Evolutionary conservation across 2,113 vertebrate species (phyloP).

Genomic region (Ploceus nigricollis): DNA sequence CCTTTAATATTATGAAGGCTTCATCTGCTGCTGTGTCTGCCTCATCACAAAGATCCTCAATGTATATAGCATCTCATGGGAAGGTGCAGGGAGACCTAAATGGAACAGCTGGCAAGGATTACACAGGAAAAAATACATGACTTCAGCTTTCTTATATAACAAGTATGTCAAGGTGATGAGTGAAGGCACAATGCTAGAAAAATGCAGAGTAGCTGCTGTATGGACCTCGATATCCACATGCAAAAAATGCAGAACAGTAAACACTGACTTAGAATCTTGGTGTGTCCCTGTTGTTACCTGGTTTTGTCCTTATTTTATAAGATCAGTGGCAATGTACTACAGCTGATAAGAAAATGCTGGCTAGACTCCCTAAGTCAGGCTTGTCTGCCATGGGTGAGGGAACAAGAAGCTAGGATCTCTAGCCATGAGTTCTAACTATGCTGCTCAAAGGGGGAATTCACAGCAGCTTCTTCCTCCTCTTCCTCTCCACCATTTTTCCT

Average conservation of each 20-base stretch:
- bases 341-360: not conserved
- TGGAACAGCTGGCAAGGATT: not conserved
- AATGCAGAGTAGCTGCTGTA: not conserved
- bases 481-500: not conserved
- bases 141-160: not conserved
- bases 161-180: not conserved
- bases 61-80: not conserved
- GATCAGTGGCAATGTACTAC: not conserved
- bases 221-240: accelerated
- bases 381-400: not conserved
- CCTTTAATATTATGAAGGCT: not conserved
- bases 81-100: not conserved
- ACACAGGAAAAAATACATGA: not conserved
- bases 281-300: not conserved
- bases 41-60: not conserved
- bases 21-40: not conserved
- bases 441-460: not conserved
- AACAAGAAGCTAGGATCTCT: not conserved
- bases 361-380: not conserved
- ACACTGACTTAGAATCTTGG: not conserved
- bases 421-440: not conserved
- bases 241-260: not conserved
- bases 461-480: not conserved
- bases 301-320: not conserved
- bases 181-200: not conserved